These are phyloP conservation scores for Campoplex nolae DNA, from an alignment of 2,888 invertebrate species.

Conservation along the genomic window DNA sequence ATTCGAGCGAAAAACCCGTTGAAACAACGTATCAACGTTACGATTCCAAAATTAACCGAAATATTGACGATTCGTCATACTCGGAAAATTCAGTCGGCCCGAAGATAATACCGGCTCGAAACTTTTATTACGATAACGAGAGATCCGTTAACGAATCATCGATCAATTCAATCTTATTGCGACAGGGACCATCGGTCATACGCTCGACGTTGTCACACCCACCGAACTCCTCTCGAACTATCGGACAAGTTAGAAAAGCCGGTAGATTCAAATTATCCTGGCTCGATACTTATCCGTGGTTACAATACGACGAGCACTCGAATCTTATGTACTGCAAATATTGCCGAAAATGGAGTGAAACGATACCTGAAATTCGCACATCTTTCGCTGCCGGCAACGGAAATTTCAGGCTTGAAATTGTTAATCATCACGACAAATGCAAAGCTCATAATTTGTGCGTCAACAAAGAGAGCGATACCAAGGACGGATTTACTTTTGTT, in stretches of 20 bases:
- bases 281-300: conserved; percentile 90
- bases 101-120: neutral
- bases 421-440: conserved; percentile 92
- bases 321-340: conserved; percentile 91
- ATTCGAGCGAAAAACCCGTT: conserved; percentile 36
- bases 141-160: conserved; percentile 38
- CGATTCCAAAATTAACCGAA: conserved; percentile 23
- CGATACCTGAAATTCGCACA: conserved; percentile 90
- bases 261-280: conserved; percentile 89
- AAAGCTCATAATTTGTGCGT: conserved; percentile 91
- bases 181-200: conserved; percentile 81
- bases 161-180: conserved; percentile 64
- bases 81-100: neutral
- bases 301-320: conserved; percentile 89
- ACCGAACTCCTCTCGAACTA: conserved; percentile 63
- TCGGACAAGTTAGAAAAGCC: conserved; percentile 85
- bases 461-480: conserved; percentile 84
- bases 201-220: conserved; percentile 74
- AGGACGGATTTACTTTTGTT: conserved; percentile 54
- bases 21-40: conserved; percentile 47
- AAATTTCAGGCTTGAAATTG: conserved; percentile 91
- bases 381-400: conserved; percentile 92
- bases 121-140: conserved; percentile 45
- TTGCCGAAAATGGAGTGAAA: conserved; percentile 90
- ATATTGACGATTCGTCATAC: conserved; percentile 8